A percentile compares a stretch with the other conserved stretches of the same genome.
Conservation (phyloP, 1,140 invertebrate genomes). For the Diprion similis region DNA sequence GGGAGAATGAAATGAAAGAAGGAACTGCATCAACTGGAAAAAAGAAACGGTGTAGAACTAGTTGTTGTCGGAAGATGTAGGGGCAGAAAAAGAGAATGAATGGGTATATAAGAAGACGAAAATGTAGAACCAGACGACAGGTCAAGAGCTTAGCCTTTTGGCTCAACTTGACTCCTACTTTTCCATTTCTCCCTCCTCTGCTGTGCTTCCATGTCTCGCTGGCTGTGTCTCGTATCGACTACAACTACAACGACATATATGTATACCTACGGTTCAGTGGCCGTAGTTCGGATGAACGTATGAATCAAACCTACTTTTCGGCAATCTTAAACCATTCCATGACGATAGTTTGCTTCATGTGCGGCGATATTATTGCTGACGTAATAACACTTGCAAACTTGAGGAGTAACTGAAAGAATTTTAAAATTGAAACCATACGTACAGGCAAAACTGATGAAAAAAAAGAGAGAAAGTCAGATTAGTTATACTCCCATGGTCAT, state of each 20-base stretch:
- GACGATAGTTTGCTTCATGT: too few relatives aligned
- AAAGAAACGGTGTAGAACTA: neutral
- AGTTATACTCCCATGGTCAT: too few relatives aligned
- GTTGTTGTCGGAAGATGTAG: neutral
- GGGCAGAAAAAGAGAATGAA: neutral
- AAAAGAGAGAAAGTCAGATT: too few relatives aligned
- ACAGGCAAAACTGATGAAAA: too few relatives aligned
- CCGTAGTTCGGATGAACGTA: constrained; percentile 47
- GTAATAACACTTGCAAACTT: too few relatives aligned
- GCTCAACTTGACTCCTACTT: neutral
- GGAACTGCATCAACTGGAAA: neutral
- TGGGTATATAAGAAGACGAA: too few relatives aligned
- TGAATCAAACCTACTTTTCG: constrained; percentile 40
- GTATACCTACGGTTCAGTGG: constrained; percentile 50
- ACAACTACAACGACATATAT: constrained; percentile 25
- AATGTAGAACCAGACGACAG: too few relatives aligned
- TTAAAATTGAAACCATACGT: too few relatives aligned
- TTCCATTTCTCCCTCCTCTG: constrained; percentile 1
- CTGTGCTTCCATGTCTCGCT: constrained; percentile 29
- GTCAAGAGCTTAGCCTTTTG: neutral
- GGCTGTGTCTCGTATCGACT: constrained; percentile 26
- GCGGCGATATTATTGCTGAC: too few relatives aligned
- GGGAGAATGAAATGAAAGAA: neutral
- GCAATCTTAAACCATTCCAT: too few relatives aligned
- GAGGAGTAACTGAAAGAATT: too few relatives aligned